Evolutionary conservation across 2,888 invertebrate species (phyloP).

Genomic region (Megastigmus dorsalis): DNA sequence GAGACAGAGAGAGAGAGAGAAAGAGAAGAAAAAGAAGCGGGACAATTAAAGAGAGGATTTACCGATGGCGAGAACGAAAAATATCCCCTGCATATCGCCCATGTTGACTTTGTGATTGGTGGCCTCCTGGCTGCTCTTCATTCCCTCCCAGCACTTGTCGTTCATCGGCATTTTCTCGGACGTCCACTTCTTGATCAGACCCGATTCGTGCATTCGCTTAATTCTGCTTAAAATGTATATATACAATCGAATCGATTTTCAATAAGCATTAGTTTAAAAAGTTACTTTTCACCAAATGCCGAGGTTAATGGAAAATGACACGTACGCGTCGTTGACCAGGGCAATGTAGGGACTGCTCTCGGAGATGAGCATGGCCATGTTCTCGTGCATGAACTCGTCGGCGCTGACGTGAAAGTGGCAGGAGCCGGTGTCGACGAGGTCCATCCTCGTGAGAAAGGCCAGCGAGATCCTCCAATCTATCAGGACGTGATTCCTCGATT

Average conservation of each 20-base stretch:
- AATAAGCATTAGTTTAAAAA: too few species aligned
- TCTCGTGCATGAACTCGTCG: slow-evolving; percentile 87
- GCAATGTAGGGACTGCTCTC: slow-evolving; percentile 85
- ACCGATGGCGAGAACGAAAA: slow-evolving; percentile 89
- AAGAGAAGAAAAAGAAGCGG: not conserved
- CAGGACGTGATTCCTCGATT: slow-evolving; percentile 82
- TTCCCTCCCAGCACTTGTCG: slow-evolving; percentile 85
- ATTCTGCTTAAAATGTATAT: slow-evolving; percentile 77
- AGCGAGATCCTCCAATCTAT: slow-evolving; percentile 90
- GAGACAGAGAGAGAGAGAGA: too few species aligned
- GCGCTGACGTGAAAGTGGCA: slow-evolving; percentile 85
- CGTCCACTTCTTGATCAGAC: slow-evolving; percentile 89
- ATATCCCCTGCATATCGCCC: slow-evolving; percentile 94
- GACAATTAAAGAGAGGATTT: too few species aligned
- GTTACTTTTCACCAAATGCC: too few species aligned
- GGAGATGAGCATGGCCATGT: slow-evolving; percentile 85
- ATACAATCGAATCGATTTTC: not conserved
- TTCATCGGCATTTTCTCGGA: slow-evolving; percentile 84
- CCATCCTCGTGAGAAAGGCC: slow-evolving; percentile 79
- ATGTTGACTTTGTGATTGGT: slow-evolving; percentile 91
- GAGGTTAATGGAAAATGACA: not conserved
- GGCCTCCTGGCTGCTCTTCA: slow-evolving; percentile 79
- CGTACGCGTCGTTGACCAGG: slow-evolving; percentile 85
- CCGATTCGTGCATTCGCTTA: slow-evolving; percentile 87
- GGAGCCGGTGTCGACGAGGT: slow-evolving; percentile 77